phyloP scores from a whole-genome alignment of 1,140 invertebrate genomes.

The Drosophila arizonae region DNA sequence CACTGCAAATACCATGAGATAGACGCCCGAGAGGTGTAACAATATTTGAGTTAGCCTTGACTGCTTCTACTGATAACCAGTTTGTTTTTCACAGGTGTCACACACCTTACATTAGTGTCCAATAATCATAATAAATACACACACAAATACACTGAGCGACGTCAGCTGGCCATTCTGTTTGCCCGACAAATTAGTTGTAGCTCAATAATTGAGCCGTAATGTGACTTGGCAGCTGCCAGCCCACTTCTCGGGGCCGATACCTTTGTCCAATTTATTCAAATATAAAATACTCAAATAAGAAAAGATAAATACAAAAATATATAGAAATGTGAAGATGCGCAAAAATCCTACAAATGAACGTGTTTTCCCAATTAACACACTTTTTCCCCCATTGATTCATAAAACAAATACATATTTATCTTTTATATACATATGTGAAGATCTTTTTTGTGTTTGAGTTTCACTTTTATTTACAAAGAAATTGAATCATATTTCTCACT shows the following conservation, averaged over 20 bases:
- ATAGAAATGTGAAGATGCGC: conserved; percentile 47
- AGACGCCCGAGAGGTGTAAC: background rate
- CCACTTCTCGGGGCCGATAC: conserved; percentile 14
- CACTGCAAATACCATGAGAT: background rate
- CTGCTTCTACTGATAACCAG: conserved; percentile 24
- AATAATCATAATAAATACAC: conserved; percentile 4
- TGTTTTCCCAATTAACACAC: conserved; percentile 60
- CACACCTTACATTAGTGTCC: conserved; percentile 46
- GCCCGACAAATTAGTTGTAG: conserved; percentile 62
- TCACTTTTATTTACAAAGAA: conserved; percentile 66
- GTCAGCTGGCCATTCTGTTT: conserved; percentile 35
- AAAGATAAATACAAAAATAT: no score
- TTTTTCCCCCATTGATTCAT: conserved; percentile 50
- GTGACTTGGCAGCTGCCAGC: conserved; percentile 39
- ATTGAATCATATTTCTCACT: conserved; percentile 43
- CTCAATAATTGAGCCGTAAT: conserved; percentile 77
- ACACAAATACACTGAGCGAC: conserved; percentile 16
- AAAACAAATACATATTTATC: conserved; percentile 41
- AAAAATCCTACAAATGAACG: conserved; percentile 45
- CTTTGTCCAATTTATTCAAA: conserved; percentile 59
- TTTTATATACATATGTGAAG: background rate
- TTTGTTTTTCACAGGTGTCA: conserved; percentile 38
- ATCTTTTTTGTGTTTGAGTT: conserved; percentile 24
- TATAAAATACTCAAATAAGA: conserved; percentile 21
- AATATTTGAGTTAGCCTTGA: conserved; percentile 22